Evolutionary conservation across 1,140 invertebrate species (phyloP).

Genomic region (Rhyacophila brunnea): DNA sequence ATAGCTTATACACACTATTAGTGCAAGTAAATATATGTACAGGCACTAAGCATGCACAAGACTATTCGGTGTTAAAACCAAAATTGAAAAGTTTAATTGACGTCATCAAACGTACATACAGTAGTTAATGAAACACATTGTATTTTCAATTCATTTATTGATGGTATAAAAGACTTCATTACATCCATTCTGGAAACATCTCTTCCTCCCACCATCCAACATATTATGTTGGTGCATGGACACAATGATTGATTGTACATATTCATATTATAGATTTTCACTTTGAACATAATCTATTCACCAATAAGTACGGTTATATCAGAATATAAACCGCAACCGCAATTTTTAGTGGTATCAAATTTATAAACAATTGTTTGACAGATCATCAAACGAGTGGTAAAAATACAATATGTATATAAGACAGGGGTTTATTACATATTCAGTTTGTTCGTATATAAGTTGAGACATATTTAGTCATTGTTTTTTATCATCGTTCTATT

Average conservation of each 20-base stretch:
- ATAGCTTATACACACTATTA: too few species aligned
- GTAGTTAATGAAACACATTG: too few species aligned
- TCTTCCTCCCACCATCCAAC: not conserved
- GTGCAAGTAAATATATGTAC: too few species aligned
- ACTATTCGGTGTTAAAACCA: too few species aligned
- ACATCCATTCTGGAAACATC: conserved; percentile 16
- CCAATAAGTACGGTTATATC: not conserved
- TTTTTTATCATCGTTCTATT: too few species aligned
- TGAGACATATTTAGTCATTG: too few species aligned
- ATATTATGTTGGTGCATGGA: not conserved
- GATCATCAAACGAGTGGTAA: not conserved
- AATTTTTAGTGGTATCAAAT: not conserved
- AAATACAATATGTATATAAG: not conserved
- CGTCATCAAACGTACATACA: too few species aligned
- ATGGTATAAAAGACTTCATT: conserved; percentile 27
- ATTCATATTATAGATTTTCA: not conserved
- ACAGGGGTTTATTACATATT: too few species aligned
- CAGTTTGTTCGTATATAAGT: too few species aligned
- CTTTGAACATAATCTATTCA: not conserved
- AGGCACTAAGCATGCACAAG: too few species aligned
- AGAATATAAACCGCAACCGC: not conserved
- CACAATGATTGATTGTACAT: conserved; percentile 1
- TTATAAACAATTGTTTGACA: not conserved
- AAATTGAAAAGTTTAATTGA: too few species aligned
- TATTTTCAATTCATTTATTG: conserved; percentile 26